Percentiles rank a stretch among this genome's conserved stretches.
Evolutionary conservation across 1,140 invertebrate genomes (phyloP).

Genomic region (Papilio glaucus): DNA sequence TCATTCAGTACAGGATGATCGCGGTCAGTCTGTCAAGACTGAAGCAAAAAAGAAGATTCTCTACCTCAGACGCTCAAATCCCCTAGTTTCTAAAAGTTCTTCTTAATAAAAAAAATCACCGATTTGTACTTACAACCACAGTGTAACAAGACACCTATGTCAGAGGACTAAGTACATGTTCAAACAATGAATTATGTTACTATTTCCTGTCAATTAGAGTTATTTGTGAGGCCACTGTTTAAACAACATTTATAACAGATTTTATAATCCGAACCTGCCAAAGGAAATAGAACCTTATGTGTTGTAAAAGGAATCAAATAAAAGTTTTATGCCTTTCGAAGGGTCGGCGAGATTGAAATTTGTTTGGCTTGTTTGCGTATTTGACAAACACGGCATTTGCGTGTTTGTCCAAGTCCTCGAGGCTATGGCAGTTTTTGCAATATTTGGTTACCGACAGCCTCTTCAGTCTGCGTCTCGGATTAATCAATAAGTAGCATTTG

Average conservation of each 20-base stretch:
- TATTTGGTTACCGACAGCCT: slow-evolving; percentile 5
- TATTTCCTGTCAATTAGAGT: slow-evolving; percentile 67
- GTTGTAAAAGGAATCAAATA: neutral
- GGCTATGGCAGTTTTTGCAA: slow-evolving; percentile 25
- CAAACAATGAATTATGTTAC: slow-evolving; percentile 67
- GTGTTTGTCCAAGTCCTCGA: slow-evolving; percentile 2
- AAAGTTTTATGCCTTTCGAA: slow-evolving; percentile 1
- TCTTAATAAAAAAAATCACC: neutral
- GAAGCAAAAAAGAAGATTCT: too few species aligned
- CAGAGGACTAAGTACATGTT: slow-evolving; percentile 49
- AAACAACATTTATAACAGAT: slow-evolving; percentile 26
- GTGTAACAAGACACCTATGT: slow-evolving; percentile 39
- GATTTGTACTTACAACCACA: slow-evolving; percentile 32
- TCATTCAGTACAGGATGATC: too few species aligned
- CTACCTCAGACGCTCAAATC: neutral
- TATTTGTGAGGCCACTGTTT: slow-evolving; percentile 51
- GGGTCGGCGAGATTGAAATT: slow-evolving; percentile 12
- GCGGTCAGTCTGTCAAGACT: too few species aligned
- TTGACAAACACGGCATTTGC: slow-evolving; percentile 26
- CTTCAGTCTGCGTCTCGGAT: slow-evolving; percentile 13
- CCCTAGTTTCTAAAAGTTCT: neutral
- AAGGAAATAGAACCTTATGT: slow-evolving; percentile 24
- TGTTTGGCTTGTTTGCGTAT: slow-evolving; percentile 28
- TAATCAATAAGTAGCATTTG: slow-evolving; percentile 1
- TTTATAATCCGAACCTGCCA: neutral